A percentile compares a stretch with the other conserved stretches of the same genome.
phyloP scores from a whole-genome alignment of 2,888 invertebrate species.

The Glaucopsyche alexis region DNA sequence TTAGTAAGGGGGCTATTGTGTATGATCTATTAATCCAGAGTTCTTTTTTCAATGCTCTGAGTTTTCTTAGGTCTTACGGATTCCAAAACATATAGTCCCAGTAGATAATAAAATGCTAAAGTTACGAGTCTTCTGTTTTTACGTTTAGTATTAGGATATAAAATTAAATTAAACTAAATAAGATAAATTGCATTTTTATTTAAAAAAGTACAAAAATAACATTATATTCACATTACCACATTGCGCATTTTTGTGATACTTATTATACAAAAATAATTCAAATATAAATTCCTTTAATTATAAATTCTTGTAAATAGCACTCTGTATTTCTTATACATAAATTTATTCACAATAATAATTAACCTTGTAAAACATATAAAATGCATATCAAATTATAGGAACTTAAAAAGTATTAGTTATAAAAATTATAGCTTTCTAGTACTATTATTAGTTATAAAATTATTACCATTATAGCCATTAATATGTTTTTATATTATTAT shows the following conservation, averaged over 20 bases:
- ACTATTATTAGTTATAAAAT: not conserved
- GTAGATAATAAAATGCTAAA: no score
- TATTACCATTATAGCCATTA: not conserved
- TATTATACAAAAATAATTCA: not conserved
- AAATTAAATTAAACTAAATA: not conserved
- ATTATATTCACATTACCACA: not conserved
- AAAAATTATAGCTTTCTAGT: not conserved
- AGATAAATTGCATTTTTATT: conserved; percentile 2
- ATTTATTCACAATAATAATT: not conserved
- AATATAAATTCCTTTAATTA: not conserved
- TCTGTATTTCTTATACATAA: not conserved
- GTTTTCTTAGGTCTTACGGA: no score
- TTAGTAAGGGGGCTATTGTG: no score
- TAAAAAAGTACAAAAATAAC: not conserved
- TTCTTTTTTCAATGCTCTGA: no score
- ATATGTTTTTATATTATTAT: no score
- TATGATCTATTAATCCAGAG: no score
- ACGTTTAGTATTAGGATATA: not conserved
- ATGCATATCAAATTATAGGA: not conserved
- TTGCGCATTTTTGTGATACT: not conserved
- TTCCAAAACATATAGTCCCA: no score
- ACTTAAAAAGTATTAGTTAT: not conserved
- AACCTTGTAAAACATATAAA: not conserved
- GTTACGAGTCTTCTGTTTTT: no score
- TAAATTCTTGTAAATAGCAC: not conserved